A percentile compares a stretch with the other conserved stretches of the same genome.
These are phyloP conservation scores for Drosophila tripunctata DNA, from an alignment of 2,888 invertebrate genomes.

Conservation along the genomic window DNA sequence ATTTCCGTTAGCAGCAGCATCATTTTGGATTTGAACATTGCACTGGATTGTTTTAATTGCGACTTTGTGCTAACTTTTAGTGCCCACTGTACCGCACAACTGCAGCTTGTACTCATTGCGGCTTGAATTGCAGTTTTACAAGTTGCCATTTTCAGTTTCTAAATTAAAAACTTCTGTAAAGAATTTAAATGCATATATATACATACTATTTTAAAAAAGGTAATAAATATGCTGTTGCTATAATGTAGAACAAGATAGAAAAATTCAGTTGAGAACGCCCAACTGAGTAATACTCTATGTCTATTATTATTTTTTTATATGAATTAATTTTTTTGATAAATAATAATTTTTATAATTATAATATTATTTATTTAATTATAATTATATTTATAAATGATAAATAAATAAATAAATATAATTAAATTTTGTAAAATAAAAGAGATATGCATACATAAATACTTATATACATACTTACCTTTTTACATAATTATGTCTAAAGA, in stretches of 20 bases:
- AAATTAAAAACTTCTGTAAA: background rate
- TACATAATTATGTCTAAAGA: too few species aligned
- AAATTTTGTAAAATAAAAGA: too few species aligned
- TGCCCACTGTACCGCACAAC: conserved; percentile 51
- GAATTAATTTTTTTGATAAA: too few species aligned
- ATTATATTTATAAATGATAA: too few species aligned
- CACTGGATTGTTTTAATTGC: conserved; percentile 72
- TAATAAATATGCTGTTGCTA: background rate
- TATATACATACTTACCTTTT: too few species aligned
- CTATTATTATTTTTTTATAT: background rate
- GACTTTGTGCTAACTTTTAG: conserved; percentile 44
- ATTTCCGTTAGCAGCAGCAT: conserved; percentile 53
- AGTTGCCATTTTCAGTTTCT: background rate
- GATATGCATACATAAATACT: too few species aligned
- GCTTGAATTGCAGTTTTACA: conserved; percentile 20
- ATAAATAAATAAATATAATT: too few species aligned
- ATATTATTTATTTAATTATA: too few species aligned
- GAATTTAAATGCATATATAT: background rate
- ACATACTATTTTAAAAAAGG: background rate
- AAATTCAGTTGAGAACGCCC: too few species aligned
- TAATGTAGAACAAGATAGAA: too few species aligned
- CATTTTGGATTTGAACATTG: conserved; percentile 43
- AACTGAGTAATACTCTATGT: too few species aligned
- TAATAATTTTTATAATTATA: too few species aligned
- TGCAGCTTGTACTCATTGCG: conserved; percentile 38